A percentile compares a stretch with the other conserved stretches of the same genome.
These are phyloP conservation scores for Smithornis capensis DNA, from an alignment of 2,113 vertebrate species.

Conservation along the genomic window DNA sequence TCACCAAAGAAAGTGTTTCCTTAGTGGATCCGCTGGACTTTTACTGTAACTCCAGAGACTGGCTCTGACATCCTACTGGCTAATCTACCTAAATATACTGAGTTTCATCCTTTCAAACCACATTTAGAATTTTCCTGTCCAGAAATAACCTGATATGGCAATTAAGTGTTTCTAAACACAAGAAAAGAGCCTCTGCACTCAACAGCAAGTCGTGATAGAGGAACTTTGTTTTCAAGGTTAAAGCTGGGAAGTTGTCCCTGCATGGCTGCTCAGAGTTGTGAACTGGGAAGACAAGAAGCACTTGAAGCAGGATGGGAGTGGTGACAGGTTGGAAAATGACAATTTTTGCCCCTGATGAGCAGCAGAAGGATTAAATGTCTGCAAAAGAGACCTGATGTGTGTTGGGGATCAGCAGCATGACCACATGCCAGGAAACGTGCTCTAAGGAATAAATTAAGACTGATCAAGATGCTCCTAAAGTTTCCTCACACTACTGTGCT, in stretches of 20 bases:
- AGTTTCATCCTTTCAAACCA: neutral
- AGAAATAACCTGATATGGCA: neutral
- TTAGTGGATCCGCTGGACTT: conserved; percentile 12
- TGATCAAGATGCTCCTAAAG: neutral
- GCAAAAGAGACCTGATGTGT: neutral
- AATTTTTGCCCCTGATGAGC: neutral
- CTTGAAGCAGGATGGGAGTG: neutral
- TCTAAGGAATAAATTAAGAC: neutral
- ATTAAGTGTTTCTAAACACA: neutral
- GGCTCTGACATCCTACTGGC: neutral
- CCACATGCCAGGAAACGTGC: neutral
- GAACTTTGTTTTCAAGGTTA: neutral
- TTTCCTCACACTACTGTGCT: neutral
- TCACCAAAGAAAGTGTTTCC: neutral
- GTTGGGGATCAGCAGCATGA: neutral
- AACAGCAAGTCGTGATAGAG: neutral
- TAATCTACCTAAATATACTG: neutral
- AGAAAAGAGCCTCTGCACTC: neutral
- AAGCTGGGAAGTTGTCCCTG: neutral
- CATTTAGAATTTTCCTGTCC: neutral
- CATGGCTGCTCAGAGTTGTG: neutral
- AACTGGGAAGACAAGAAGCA: neutral
- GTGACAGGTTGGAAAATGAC: neutral
- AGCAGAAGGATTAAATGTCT: neutral
- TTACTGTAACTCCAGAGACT: neutral